Evolutionary conservation across 1,140 invertebrate genomes (phyloP).

Genomic region (Tetramorium parvispinum): DNA sequence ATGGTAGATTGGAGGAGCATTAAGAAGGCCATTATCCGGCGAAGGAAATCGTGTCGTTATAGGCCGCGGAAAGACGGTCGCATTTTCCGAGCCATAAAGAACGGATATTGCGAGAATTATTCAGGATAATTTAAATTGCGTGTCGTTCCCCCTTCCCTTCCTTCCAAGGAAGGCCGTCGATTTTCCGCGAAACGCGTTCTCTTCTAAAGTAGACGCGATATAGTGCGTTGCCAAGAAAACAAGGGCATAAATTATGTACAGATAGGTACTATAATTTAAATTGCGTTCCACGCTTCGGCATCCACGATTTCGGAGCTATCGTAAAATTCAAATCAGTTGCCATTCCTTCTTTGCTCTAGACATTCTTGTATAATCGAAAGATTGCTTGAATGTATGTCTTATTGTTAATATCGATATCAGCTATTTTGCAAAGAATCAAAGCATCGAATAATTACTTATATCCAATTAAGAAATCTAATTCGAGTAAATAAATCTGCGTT

Average conservation of each 20-base stretch:
- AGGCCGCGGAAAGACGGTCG: conserved; percentile 71
- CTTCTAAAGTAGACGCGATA: conserved; percentile 19
- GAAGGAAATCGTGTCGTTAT: conserved; percentile 74
- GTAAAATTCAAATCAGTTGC: conserved; percentile 84
- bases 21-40: conserved; percentile 79
- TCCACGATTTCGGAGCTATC: conserved; percentile 72
- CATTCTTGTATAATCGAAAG: conserved; percentile 36
- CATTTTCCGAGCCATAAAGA: conserved; percentile 85
- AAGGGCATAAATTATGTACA: conserved; percentile 85
- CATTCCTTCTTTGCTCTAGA: conserved; percentile 66
- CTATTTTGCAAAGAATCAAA: conserved; percentile 11
- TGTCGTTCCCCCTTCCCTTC: conserved; percentile 36
- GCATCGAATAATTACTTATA: neutral
- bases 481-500: neutral
- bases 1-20: conserved; percentile 39
- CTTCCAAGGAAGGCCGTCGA: conserved; percentile 38
- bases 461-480: neutral
- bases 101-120: conserved; percentile 85
- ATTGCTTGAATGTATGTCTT: conserved; percentile 48
- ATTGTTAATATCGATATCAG: neutral
- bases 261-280: conserved; percentile 85
- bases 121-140: conserved; percentile 85
- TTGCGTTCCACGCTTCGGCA: conserved; percentile 78
- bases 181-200: conserved; percentile 64
- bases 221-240: conserved; percentile 77